phyloP scores from a whole-genome alignment of 2,888 invertebrate species.

The Boloria selene region DNA sequence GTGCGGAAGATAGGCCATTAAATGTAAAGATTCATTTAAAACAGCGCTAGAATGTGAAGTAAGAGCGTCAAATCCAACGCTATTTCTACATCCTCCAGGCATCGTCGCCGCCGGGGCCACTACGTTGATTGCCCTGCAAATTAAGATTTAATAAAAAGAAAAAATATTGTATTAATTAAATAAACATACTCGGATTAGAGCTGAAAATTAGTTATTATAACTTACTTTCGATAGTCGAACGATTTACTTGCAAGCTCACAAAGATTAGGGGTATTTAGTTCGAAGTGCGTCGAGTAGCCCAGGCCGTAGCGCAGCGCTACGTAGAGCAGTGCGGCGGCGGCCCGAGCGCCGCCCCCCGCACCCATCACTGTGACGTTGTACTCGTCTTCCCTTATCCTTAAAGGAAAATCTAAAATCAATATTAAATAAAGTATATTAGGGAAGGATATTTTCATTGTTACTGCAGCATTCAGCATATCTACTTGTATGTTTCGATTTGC shows the following conservation, averaged over 20 bases:
- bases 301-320: conserved; percentile 88
- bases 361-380: conserved; percentile 78
- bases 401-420: conserved; percentile 11
- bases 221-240: conserved; percentile 12
- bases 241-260: conserved; percentile 3
- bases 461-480: not conserved
- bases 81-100: not conserved
- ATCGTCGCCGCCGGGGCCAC: conserved; percentile 22
- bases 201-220: not conserved
- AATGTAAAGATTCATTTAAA: not conserved
- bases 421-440: not conserved
- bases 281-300: conserved; percentile 65
- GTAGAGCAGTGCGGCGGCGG: conserved; percentile 90
- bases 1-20: conserved; percentile 18
- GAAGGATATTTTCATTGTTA: not conserved
- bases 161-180: no score
- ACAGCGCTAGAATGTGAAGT: not conserved
- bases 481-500: no score
- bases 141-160: no score
- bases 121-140: conserved; percentile 17
- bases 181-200: no score
- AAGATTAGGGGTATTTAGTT: conserved; percentile 10
- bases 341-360: conserved; percentile 84
- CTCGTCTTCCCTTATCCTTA: conserved; percentile 1
- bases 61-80: not conserved